Base-by-base conservation (phyloP, 2,113 vertebrate species). In the Stomatorhinus ivindoensis region DNA sequence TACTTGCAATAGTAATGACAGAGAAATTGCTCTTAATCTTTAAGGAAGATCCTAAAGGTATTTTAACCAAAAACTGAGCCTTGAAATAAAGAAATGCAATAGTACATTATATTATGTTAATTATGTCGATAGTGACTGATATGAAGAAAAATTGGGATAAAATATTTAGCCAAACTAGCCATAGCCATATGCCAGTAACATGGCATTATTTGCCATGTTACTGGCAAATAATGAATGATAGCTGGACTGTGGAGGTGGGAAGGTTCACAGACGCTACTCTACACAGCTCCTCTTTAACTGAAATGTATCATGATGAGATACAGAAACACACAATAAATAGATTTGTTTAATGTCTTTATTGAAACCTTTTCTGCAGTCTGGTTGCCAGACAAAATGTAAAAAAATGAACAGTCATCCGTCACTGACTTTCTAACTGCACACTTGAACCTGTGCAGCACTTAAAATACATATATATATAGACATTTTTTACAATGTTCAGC, bases 371-470 rank as follows among this genome's bases (percentile, higher is more conserved):
- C 83, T 84, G 48, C 84, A 89, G 88, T 89, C 88, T 83, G 73
- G 88, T 83, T 83, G 80, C 76, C 73, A 89, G 73, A 88, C 87
- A 83, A 88, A 88, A 44, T 73, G n/a, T 83, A 89, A 31, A 89
- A 89, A 89, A 83, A 89, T 83, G 55, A 88, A 69, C 58, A 88
- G 39, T 42, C 87, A 55, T 83, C 55, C 69, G 55, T 47, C 42
- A 69, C 27, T 89, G 27, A n/a, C 27, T 55, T 89, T 53, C 50
- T 83, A 31, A 83, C 19, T 55, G 73, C 76, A 58, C 47, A 89
- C 21, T 24, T 42, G 42, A 39, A n/a, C 35, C 47, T 61, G 53
- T 87, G 87, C 87, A 87, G 27, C 46, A 31, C 39, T 58, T 89
- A 53, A 89, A 82, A 53, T 83, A 83, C 47, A 11, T 55, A 27